Conservation (phyloP, 1,140 invertebrate species). For the Chrysomallon squamiferum region DNA sequence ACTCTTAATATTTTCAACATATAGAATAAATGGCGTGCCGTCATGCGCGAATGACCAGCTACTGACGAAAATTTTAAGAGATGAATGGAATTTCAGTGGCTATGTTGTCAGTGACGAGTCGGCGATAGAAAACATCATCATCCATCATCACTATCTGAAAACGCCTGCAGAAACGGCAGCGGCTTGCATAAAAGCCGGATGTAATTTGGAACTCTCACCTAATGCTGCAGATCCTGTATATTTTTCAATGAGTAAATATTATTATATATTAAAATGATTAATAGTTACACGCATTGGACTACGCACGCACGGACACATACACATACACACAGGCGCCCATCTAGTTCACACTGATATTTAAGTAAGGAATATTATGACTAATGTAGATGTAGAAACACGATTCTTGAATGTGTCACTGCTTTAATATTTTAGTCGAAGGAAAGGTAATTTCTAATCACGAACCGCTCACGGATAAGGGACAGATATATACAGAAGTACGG, state of each 20-base stretch:
- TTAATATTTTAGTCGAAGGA: too few species aligned
- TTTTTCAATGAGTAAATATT: slow-evolving; percentile 40
- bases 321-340: too few species aligned
- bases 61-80: slow-evolving; percentile 50
- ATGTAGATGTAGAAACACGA: too few species aligned
- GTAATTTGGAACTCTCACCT: slow-evolving; percentile 51
- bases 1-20: neutral
- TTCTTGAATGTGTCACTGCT: too few species aligned
- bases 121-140: slow-evolving; percentile 54
- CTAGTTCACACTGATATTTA: too few species aligned
- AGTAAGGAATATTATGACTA: too few species aligned
- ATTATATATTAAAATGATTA: too few species aligned
- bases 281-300: too few species aligned
- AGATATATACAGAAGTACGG: too few species aligned
- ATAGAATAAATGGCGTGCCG: slow-evolving; percentile 59
- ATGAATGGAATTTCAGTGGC: slow-evolving; percentile 56
- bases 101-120: slow-evolving; percentile 59
- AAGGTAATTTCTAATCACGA: too few species aligned
- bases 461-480: too few species aligned
- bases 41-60: slow-evolving; percentile 56
- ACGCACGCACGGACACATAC: too few species aligned
- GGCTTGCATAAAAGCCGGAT: slow-evolving; percentile 54
- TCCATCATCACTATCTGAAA: slow-evolving; percentile 46
- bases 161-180: slow-evolving; percentile 43
- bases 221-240: slow-evolving; percentile 25